phyloP scores from a whole-genome alignment of 2,888 invertebrate genomes.

The Patella ulyssiponensis region DNA sequence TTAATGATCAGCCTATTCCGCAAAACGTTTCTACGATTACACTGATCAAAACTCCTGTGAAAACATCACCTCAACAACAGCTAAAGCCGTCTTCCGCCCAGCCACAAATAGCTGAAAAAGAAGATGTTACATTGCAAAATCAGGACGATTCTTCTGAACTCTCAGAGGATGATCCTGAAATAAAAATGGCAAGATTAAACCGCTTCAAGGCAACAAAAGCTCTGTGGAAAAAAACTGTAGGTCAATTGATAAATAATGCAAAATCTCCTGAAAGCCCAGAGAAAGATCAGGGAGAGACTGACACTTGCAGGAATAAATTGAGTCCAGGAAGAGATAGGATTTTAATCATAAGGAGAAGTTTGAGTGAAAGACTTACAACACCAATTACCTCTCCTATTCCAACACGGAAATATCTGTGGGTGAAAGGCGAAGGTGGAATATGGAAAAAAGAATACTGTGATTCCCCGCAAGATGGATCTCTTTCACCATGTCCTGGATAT shows the following conservation, averaged over 20 bases:
- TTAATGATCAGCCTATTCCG: no score
- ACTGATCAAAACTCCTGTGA: no score
- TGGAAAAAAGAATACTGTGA: constrained; percentile 40
- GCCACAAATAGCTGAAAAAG: no score
- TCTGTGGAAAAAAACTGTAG: neutral
- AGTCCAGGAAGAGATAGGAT: neutral
- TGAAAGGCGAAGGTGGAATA: constrained; percentile 38
- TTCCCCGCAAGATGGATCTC: neutral
- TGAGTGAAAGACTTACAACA: neutral
- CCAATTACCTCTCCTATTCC: constrained; percentile 33
- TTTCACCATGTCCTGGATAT: neutral
- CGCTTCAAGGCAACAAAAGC: neutral
- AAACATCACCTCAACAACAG: no score
- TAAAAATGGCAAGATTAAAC: constrained; percentile 1
- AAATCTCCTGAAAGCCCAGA: neutral
- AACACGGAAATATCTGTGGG: constrained; percentile 41
- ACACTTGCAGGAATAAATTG: neutral
- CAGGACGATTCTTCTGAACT: neutral
- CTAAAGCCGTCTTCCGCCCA: no score
- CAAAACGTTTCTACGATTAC: no score
- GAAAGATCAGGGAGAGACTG: neutral
- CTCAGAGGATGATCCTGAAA: neutral
- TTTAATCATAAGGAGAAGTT: neutral
- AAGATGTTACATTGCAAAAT: no score
- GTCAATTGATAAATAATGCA: neutral